Evolutionary conservation across 2,888 invertebrate species (phyloP).

Genomic region (Argyresthia albistria): DNA sequence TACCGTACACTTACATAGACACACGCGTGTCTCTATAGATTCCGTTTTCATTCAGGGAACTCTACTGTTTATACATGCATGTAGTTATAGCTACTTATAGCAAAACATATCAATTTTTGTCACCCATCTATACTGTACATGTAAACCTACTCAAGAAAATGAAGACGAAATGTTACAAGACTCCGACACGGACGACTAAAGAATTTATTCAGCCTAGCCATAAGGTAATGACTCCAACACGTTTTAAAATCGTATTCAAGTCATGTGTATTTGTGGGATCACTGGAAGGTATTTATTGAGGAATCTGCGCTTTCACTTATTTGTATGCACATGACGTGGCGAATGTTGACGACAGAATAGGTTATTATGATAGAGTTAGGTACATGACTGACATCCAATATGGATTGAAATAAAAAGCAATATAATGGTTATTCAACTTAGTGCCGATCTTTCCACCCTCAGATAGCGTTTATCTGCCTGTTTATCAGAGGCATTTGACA

Average conservation of each 20-base stretch:
- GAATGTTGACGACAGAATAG: slow-evolving; percentile 7
- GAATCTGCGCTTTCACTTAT: slow-evolving; percentile 28
- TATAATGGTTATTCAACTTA: background rate
- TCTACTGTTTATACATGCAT: background rate
- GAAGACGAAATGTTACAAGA: too few relatives aligned
- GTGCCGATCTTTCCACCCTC: too few relatives aligned
- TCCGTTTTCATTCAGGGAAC: too few relatives aligned
- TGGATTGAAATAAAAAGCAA: background rate
- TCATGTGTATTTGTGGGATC: background rate
- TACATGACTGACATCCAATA: slow-evolving; percentile 5
- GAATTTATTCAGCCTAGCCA: background rate
- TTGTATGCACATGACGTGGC: slow-evolving; percentile 19
- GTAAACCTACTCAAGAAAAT: too few relatives aligned
- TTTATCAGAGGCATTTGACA: too few relatives aligned
- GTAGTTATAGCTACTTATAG: background rate
- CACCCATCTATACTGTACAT: too few relatives aligned
- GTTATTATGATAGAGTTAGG: slow-evolving; percentile 4
- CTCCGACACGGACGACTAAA: too few relatives aligned
- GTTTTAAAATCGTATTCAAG: background rate
- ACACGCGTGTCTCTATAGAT: too few relatives aligned
- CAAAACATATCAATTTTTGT: background rate
- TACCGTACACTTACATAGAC: too few relatives aligned
- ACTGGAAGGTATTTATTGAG: slow-evolving; percentile 6
- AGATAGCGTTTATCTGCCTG: too few relatives aligned
- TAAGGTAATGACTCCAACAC: too few relatives aligned